Conservation (phyloP, 1,140 invertebrate species). For the Propsilocerus akamusi region DNA sequence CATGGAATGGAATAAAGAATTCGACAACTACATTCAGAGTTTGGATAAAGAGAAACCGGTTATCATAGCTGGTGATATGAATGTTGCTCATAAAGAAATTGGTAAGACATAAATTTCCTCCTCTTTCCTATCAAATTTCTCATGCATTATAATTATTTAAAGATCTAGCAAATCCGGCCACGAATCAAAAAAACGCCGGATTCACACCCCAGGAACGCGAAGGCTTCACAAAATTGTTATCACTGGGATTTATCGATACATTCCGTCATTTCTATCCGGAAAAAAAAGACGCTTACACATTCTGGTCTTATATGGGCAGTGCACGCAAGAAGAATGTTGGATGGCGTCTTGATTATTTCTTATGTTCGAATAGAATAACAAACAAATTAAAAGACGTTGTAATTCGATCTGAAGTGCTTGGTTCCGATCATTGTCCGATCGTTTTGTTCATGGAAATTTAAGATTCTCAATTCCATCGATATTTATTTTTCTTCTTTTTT, state of each 20-base stretch:
- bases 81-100: conserved; percentile 91
- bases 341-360: conserved; percentile 92
- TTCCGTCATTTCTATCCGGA: conserved; percentile 81
- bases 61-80: conserved; percentile 90
- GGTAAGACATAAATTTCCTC: conserved; percentile 30
- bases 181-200: conserved; percentile 82
- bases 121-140: conserved; percentile 9
- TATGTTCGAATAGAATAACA: conserved; percentile 63
- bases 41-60: conserved; percentile 86
- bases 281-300: conserved; percentile 68
- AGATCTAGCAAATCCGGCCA: conserved; percentile 87
- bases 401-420: conserved; percentile 50
- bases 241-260: conserved; percentile 68
- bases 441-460: conserved; percentile 44
- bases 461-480: conserved; percentile 5
- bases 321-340: conserved; percentile 74
- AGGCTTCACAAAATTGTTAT: conserved; percentile 69
- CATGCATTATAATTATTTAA: conserved; percentile 7
- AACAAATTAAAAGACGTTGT: conserved; percentile 62
- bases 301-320: conserved; percentile 75
- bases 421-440: conserved; percentile 82
- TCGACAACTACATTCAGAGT: conserved; percentile 55
- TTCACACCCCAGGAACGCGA: conserved; percentile 90
- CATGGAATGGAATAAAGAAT: conserved; percentile 75
- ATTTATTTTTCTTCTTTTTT: not conserved